Evolutionary conservation across 2,797 vertebrate genomes (phyloP).

Genomic region (Onychomys torridus): DNA sequence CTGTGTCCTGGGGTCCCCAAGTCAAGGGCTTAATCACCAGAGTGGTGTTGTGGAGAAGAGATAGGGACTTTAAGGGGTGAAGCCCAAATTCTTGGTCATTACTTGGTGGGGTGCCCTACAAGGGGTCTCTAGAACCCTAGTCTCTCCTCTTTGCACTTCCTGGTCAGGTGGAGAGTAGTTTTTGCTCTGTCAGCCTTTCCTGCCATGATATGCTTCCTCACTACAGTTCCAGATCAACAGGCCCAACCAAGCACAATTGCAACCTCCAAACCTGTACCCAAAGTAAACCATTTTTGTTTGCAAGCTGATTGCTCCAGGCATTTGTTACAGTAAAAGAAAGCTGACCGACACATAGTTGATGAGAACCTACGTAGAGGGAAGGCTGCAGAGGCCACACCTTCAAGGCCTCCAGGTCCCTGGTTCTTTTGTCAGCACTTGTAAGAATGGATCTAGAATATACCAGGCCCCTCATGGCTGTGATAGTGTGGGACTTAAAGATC

Average conservation of each 20-base stretch:
- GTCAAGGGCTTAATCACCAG: background rate
- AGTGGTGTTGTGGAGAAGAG: background rate
- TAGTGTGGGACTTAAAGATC: too few species aligned
- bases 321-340: background rate
- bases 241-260: too few species aligned
- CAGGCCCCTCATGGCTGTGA: rapidly evolving
- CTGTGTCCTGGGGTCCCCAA: background rate
- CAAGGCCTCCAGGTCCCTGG: rapidly evolving
- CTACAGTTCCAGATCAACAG: too few species aligned
- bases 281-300: background rate
- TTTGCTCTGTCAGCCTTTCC: background rate
- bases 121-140: background rate
- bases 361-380: background rate
- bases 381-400: rapidly evolving
- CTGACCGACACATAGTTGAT: too few species aligned
- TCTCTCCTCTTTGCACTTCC: background rate
- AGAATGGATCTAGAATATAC: background rate
- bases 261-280: background rate
- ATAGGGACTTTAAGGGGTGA: background rate
- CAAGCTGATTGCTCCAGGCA: background rate
- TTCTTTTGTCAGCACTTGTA: background rate
- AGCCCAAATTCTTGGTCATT: background rate
- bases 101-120: background rate
- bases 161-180: rapidly evolving
- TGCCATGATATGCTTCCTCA: rapidly evolving